Conservation (phyloP, 1,140 invertebrate genomes). For the Leptinotarsa texana region DNA sequence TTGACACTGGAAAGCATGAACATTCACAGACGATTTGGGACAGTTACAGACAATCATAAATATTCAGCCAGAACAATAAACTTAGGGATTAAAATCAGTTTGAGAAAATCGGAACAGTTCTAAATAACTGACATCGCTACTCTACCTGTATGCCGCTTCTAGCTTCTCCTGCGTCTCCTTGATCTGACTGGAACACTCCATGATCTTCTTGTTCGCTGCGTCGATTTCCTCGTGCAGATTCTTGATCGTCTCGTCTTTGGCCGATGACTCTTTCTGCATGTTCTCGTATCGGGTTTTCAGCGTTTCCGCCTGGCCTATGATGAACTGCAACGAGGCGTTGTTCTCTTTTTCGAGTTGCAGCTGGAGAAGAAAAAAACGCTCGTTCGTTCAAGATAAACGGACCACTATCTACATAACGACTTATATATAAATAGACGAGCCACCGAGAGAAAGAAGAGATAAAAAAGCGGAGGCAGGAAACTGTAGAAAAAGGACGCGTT, state of each 20-base stretch:
- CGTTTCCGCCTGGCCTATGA: slow-evolving; percentile 35
- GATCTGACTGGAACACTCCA: slow-evolving; percentile 29
- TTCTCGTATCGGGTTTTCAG: slow-evolving; percentile 33
- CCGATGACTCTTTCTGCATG: slow-evolving; percentile 30
- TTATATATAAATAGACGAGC: slow-evolving; percentile 1
- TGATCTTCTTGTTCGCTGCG: slow-evolving; percentile 33
- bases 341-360: slow-evolving; percentile 37
- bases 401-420: neutral
- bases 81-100: too few relatives aligned
- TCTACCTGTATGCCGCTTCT: neutral
- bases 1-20: too few relatives aligned
- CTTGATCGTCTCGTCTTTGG: slow-evolving; percentile 40
- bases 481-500: neutral
- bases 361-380: slow-evolving; percentile 27
- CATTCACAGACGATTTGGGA: too few relatives aligned
- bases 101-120: too few relatives aligned
- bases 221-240: slow-evolving; percentile 47
- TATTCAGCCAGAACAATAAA: too few relatives aligned
- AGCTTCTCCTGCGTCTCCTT: slow-evolving; percentile 40
- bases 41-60: too few relatives aligned
- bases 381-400: neutral
- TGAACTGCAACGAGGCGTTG: slow-evolving; percentile 36
- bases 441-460: neutral
- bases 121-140: too few relatives aligned
- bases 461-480: slow-evolving; percentile 2